These are phyloP conservation scores for Platichthys flesus DNA, from an alignment of 2,113 vertebrate species.

Conservation along the genomic window DNA sequence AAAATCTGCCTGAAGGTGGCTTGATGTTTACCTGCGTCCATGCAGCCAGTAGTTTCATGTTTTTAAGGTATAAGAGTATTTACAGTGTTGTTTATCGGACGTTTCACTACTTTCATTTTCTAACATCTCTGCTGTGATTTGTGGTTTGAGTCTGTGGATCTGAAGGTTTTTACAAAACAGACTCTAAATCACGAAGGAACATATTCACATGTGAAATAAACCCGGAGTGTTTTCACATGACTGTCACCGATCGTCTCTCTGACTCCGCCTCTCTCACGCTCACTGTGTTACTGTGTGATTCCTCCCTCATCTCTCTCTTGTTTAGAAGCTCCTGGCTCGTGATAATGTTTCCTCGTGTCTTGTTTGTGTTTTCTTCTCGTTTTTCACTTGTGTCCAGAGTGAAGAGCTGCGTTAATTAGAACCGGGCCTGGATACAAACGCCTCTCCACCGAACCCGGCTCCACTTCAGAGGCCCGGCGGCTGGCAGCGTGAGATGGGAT, in stretches of 20 bases:
- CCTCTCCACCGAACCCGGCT: conserved; percentile 36
- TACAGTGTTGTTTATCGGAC: too few relatives aligned
- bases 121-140: too few relatives aligned
- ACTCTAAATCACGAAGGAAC: too few relatives aligned
- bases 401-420: conserved; percentile 53
- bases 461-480: conserved; percentile 46
- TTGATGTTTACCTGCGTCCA: too few relatives aligned
- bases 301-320: not conserved
- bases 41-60: too few relatives aligned
- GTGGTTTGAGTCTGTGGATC: too few relatives aligned
- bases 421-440: conserved; percentile 44
- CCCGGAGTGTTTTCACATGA: not conserved
- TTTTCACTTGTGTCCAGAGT: conserved; percentile 7
- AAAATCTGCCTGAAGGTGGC: too few relatives aligned
- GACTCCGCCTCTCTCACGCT: not conserved
- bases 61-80: too few relatives aligned
- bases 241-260: not conserved
- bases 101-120: too few relatives aligned
- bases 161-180: too few relatives aligned
- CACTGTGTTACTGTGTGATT: too few relatives aligned
- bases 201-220: too few relatives aligned
- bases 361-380: conserved; percentile 26
- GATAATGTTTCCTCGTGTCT: not conserved
- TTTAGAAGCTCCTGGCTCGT: not conserved
- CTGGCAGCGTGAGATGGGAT: conserved; percentile 56